Conservation (phyloP, 2,888 invertebrate genomes). For the Steinernema scapterisci region DNA sequence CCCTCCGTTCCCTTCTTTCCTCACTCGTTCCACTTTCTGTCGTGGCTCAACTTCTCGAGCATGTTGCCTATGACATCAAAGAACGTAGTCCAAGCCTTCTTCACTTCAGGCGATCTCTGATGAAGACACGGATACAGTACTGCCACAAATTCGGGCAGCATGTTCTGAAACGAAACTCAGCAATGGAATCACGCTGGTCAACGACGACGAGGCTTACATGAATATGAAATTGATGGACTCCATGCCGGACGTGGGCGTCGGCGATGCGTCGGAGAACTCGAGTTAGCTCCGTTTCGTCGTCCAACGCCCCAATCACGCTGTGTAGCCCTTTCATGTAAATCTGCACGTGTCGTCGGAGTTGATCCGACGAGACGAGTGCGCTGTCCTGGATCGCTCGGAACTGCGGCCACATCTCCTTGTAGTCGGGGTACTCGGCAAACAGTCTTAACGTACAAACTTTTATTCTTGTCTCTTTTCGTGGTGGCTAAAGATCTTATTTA, state of each 20-base stretch:
- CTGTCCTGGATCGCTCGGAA: slow-evolving; percentile 55
- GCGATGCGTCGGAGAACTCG: slow-evolving; percentile 44
- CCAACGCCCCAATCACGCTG: slow-evolving; percentile 38
- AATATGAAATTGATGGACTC: slow-evolving; percentile 55
- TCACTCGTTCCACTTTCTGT: slow-evolving; percentile 24
- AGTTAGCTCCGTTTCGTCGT: slow-evolving; percentile 33
- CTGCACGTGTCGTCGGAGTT: slow-evolving; percentile 51
- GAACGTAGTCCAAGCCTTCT: slow-evolving; percentile 52
- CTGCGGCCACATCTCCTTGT: slow-evolving; percentile 60
- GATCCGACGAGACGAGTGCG: slow-evolving; percentile 52
- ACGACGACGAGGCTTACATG: slow-evolving; percentile 39
- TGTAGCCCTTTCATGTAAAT: slow-evolving; percentile 57
- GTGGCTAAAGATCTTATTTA: no score
- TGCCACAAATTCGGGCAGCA: slow-evolving; percentile 50
- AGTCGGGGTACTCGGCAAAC: slow-evolving; percentile 57
- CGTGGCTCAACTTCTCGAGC: slow-evolving; percentile 37
- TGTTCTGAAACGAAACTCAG: slow-evolving; percentile 41
- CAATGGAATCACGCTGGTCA: neutral
- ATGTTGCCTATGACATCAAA: slow-evolving; percentile 60
- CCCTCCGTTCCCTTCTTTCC: neutral
- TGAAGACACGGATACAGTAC: slow-evolving; percentile 38
- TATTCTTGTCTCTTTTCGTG: neutral
- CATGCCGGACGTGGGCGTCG: slow-evolving; percentile 50
- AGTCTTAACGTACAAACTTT: slow-evolving; percentile 43
- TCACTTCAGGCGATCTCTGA: slow-evolving; percentile 38